These are phyloP conservation scores for Drosophila punjabiensis DNA, from an alignment of 1,140 invertebrate genomes.

Conservation along the genomic window DNA sequence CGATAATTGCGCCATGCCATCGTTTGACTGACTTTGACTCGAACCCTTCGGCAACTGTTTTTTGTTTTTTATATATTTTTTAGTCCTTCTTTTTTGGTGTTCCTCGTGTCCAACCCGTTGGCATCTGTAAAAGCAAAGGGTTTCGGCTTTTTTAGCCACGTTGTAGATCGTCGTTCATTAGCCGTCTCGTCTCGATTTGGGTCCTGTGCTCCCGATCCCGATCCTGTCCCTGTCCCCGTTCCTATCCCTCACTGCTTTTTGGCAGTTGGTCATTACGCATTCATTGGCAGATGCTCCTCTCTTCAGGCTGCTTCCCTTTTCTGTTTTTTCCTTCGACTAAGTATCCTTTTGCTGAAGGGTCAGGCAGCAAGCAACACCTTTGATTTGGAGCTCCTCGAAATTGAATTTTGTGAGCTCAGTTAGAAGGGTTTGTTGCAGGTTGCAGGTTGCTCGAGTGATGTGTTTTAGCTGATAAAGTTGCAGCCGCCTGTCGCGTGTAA, in stretches of 20 bases:
- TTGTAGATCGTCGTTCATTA: conserved; percentile 72
- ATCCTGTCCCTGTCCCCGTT: neutral
- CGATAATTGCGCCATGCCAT: conserved; percentile 75
- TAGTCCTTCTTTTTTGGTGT: neutral
- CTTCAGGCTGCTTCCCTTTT: conserved; percentile 27
- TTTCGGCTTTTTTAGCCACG: conserved; percentile 58
- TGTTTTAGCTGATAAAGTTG: conserved; percentile 50
- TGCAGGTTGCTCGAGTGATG: conserved; percentile 42
- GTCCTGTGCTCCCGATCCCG: conserved; percentile 10
- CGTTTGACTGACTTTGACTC: conserved; percentile 69
- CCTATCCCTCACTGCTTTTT: conserved; percentile 65
- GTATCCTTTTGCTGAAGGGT: conserved; percentile 68
- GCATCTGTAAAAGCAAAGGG: conserved; percentile 71
- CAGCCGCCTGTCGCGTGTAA: conserved; percentile 35
- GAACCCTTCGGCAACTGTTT: conserved; percentile 78
- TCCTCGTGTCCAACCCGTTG: conserved; percentile 37
- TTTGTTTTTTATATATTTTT: conserved; percentile 29
- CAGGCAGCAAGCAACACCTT: conserved; percentile 70
- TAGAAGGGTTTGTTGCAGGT: conserved; percentile 65
- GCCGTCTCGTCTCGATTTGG: conserved; percentile 41
- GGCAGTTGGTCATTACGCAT: conserved; percentile 80
- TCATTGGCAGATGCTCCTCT: conserved; percentile 75
- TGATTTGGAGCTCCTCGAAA: conserved; percentile 64
- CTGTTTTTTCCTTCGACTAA: conserved; percentile 16
- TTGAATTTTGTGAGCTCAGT: conserved; percentile 46